Evolutionary conservation across 2,113 vertebrate genomes (phyloP).

Genomic region (Callipepla californica): DNA sequence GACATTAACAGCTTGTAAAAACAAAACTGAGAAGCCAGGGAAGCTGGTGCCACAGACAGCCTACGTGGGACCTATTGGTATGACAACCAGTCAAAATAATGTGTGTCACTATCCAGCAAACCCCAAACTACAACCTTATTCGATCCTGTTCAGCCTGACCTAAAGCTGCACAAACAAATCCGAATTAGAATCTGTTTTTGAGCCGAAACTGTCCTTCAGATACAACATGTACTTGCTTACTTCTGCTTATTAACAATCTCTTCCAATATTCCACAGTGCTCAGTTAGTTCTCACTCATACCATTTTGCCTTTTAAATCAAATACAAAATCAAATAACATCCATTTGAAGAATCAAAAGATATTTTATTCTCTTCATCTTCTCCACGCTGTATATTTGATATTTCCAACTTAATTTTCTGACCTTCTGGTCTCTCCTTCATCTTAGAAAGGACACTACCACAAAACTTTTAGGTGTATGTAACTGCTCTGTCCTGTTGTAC

Average conservation of each 20-base stretch:
- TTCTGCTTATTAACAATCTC: neutral
- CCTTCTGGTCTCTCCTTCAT: neutral
- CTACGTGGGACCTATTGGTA: neutral
- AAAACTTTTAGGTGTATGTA: neutral
- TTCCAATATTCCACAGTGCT: neutral
- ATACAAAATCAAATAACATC: neutral
- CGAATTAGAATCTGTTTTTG: neutral
- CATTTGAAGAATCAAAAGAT: neutral
- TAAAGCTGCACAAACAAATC: neutral
- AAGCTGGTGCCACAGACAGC: no score
- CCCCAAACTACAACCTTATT: neutral
- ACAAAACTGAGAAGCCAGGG: neutral
- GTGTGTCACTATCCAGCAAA: neutral
- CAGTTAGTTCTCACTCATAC: neutral
- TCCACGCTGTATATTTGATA: no score
- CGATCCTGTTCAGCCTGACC: neutral
- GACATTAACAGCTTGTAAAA: neutral
- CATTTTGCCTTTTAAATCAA: neutral
- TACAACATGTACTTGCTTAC: neutral
- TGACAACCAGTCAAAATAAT: neutral
- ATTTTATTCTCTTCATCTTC: neutral
- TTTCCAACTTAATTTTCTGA: neutral
- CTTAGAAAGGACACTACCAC: neutral
- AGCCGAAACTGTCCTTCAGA: neutral
- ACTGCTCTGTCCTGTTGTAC: neutral